Conservation (phyloP, 1,140 invertebrate genomes). For the Onthophagus taurus region DNA sequence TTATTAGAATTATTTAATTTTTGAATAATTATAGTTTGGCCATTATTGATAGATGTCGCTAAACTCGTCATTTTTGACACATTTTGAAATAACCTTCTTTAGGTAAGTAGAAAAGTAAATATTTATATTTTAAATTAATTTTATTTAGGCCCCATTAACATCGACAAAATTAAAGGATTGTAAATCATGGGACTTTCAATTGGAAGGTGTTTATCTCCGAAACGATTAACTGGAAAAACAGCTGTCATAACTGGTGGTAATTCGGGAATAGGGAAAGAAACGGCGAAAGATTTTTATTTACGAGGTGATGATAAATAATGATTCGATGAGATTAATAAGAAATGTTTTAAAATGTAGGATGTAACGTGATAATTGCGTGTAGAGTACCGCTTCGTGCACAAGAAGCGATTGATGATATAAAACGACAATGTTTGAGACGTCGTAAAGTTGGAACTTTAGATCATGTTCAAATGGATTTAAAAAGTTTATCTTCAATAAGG, state of each 20-base stretch:
- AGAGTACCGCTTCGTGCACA: conserved; percentile 45
- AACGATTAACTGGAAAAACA: conserved; percentile 65
- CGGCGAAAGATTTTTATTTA: conserved; percentile 64
- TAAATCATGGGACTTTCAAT: too few relatives aligned
- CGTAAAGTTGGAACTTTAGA: conserved; percentile 15
- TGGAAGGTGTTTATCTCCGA: too few relatives aligned
- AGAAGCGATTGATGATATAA: conserved; percentile 35
- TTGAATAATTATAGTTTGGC: too few relatives aligned
- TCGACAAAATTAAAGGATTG: too few relatives aligned
- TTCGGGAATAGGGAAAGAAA: conserved; percentile 84
- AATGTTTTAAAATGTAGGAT: conserved; percentile 35
- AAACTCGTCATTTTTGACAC: too few relatives aligned
- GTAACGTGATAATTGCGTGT: conserved; percentile 57
- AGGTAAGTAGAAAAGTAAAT: too few relatives aligned
- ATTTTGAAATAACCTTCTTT: too few relatives aligned
- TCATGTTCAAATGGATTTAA: conserved; percentile 55
- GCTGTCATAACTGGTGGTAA: conserved; percentile 79
- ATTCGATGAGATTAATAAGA: not conserved
- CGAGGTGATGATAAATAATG: too few relatives aligned
- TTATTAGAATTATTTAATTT: too few relatives aligned
- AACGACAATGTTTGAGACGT: conserved; percentile 29
- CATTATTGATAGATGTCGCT: too few relatives aligned
- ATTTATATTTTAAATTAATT: too few relatives aligned
- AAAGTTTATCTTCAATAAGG: conserved; percentile 57
- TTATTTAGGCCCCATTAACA: too few relatives aligned